phyloP scores from a whole-genome alignment of 2,113 vertebrate genomes.

The Gobio gobio region DNA sequence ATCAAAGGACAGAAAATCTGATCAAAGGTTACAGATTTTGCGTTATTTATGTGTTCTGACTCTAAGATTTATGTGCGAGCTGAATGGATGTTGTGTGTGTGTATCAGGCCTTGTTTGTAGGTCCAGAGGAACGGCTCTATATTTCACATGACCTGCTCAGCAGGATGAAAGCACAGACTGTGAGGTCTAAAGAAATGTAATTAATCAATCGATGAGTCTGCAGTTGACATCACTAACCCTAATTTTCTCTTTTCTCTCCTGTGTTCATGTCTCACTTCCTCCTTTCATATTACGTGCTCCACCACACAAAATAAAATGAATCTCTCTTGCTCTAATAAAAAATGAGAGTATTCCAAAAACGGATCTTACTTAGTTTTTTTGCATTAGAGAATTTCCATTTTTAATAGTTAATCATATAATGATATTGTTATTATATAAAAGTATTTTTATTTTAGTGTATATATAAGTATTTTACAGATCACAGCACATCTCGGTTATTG shows the following conservation, averaged over 20 bases:
- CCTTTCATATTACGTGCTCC: neutral
- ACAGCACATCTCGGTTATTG: too few relatives aligned
- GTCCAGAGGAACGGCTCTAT: slow-evolving; percentile 58
- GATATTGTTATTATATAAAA: too few relatives aligned
- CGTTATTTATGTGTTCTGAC: too few relatives aligned
- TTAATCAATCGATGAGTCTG: slow-evolving; percentile 72
- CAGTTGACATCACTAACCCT: slow-evolving; percentile 37
- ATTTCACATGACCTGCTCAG: slow-evolving; percentile 64
- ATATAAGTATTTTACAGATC: too few relatives aligned
- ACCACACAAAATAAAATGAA: neutral
- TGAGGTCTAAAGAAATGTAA: slow-evolving; percentile 69
- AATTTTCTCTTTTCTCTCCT: slow-evolving; percentile 8
- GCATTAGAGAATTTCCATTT: neutral
- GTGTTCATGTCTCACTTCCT: neutral
- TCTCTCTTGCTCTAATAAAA: neutral
- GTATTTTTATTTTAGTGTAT: too few relatives aligned
- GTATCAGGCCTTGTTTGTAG: slow-evolving; percentile 48
- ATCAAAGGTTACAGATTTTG: too few relatives aligned
- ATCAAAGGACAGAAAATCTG: too few relatives aligned
- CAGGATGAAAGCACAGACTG: slow-evolving; percentile 65
- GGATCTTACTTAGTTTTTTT: neutral
- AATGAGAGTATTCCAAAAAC: neutral
- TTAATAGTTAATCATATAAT: neutral
- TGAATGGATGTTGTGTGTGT: slow-evolving; percentile 22
- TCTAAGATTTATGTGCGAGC: neutral